These are phyloP conservation scores for Muscicapa adusta DNA, from an alignment of 2,113 vertebrate genomes.

Conservation along the genomic window DNA sequence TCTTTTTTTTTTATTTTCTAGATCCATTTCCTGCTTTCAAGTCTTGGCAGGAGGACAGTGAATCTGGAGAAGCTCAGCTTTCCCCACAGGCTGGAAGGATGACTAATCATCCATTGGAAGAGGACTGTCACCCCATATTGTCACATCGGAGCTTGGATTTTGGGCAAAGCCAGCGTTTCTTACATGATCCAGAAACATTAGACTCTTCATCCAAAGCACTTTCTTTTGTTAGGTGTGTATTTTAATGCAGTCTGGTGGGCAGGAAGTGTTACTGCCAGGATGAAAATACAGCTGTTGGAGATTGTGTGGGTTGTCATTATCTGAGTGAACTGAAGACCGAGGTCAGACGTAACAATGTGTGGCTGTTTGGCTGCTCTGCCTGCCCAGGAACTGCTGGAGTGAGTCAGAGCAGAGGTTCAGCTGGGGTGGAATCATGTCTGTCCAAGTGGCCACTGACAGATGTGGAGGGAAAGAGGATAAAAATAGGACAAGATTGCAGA, in stretches of 20 bases:
- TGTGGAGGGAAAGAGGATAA: background rate
- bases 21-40: conserved; percentile 94
- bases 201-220: conserved; percentile 88
- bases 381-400: background rate
- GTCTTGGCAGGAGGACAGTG: conserved; percentile 93
- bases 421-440: background rate
- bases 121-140: conserved; percentile 83
- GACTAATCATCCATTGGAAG: conserved; percentile 85
- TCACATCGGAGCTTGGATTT: conserved; percentile 92
- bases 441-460: background rate
- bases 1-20: conserved; percentile 64
- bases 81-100: conserved; percentile 95
- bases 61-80: conserved; percentile 92
- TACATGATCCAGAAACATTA: conserved; percentile 83
- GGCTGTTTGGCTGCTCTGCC: background rate
- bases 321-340: background rate
- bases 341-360: background rate
- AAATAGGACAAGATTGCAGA: conserved; percentile 6
- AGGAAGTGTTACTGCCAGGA: background rate
- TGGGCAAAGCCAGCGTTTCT: conserved; percentile 90
- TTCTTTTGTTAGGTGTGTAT: conserved; percentile 80
- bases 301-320: rapidly evolving
- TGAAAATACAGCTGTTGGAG: background rate
- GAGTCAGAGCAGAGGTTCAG: background rate
- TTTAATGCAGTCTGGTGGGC: background rate